Percentiles rank a stretch among this genome's conserved stretches.
Evolutionary conservation across 2,113 vertebrate genomes (phyloP).

Genomic region (Vulpes ferrilata): DNA sequence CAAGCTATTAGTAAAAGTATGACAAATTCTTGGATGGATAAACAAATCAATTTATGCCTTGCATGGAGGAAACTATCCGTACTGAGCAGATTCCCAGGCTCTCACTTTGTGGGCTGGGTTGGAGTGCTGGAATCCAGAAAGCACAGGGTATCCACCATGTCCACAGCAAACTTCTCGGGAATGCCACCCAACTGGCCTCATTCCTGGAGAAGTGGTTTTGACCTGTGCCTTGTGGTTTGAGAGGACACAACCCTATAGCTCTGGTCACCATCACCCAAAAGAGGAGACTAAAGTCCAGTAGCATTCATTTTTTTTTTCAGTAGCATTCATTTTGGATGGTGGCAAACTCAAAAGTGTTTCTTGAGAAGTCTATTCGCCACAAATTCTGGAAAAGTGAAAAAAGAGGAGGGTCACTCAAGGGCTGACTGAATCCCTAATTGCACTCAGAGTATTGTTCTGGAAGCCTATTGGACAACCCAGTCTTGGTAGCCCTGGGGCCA

Average conservation of each 20-base stretch:
- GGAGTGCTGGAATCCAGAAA: background rate
- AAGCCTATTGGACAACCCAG: background rate
- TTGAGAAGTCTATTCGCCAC: background rate
- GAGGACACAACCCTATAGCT: background rate
- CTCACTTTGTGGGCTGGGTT: background rate
- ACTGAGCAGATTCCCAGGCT: too few species aligned
- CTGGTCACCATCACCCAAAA: background rate
- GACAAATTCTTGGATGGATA: background rate
- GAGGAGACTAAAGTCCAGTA: background rate
- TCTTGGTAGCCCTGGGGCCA: background rate
- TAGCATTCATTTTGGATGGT: background rate
- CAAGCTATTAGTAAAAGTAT: background rate
- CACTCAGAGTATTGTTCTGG: background rate
- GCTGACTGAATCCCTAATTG: background rate
- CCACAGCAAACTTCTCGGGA: background rate
- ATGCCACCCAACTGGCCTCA: background rate
- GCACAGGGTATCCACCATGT: background rate
- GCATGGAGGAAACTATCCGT: background rate
- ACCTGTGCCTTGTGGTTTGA: background rate
- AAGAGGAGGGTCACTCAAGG: background rate
- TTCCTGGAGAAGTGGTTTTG: background rate
- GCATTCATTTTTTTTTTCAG: background rate
- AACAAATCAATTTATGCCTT: background rate
- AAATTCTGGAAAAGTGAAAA: conserved; percentile 12
- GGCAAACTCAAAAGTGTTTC: background rate